Evolutionary conservation across 2,888 invertebrate genomes (phyloP).

Genomic region (Lasioglossum zephyrum): DNA sequence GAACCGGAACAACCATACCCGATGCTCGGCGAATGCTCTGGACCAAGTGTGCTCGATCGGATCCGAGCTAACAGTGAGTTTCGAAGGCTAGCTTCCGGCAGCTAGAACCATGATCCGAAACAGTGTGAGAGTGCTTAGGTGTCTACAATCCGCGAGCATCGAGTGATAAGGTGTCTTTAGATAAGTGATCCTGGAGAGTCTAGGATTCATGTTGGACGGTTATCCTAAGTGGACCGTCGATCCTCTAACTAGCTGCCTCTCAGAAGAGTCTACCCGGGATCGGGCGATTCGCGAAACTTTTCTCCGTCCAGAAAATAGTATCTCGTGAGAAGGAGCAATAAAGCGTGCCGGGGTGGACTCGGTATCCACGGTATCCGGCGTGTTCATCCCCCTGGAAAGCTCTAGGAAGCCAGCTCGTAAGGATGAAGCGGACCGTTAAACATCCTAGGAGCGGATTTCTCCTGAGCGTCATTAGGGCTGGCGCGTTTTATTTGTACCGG

Average conservation of each 20-base stretch:
- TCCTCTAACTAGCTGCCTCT: background rate
- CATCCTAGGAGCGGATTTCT: constrained; percentile 68
- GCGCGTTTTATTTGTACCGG: constrained; percentile 70
- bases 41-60: background rate
- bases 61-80: background rate
- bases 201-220: background rate
- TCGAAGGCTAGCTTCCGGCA: background rate
- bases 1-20: background rate
- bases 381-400: background rate
- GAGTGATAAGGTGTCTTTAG: constrained; percentile 35
- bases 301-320: constrained; percentile 58
- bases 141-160: background rate
- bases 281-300: constrained; percentile 28
- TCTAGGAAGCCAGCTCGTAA: constrained; percentile 26
- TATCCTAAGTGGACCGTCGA: background rate
- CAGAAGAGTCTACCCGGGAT: background rate
- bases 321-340: constrained; percentile 31
- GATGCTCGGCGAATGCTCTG: background rate
- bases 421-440: constrained; percentile 67
- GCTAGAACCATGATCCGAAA: background rate
- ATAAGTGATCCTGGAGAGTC: background rate
- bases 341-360: constrained; percentile 33
- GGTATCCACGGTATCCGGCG: constrained; percentile 31
- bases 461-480: constrained; percentile 65
- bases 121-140: background rate